A percentile compares a stretch with the other conserved stretches of the same genome.
Conservation (phyloP, 2,888 invertebrate species). For the Drosophila neutralis region DNA sequence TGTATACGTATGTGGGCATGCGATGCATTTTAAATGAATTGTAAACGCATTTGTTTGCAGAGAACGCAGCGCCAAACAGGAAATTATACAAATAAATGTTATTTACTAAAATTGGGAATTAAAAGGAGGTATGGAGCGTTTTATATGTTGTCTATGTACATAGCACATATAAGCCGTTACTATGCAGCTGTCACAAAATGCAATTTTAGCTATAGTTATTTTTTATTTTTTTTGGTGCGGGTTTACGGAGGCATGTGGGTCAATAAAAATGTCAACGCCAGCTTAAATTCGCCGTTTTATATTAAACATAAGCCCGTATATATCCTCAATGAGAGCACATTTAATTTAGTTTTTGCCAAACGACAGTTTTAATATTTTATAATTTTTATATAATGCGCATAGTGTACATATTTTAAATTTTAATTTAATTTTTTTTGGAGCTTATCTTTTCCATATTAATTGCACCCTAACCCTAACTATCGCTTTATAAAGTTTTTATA, state of each 20-base stretch:
- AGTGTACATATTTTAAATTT: conserved; percentile 38
- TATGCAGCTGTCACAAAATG: conserved; percentile 56
- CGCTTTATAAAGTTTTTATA: conserved; percentile 50
- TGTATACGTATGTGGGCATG: conserved; percentile 22
- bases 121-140: conserved; percentile 38
- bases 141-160: conserved; percentile 11
- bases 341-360: conserved; percentile 37
- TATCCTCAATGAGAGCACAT: conserved; percentile 37
- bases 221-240: conserved; percentile 15
- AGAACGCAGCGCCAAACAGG: conserved; percentile 57
- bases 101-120: conserved; percentile 59
- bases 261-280: conserved; percentile 74
- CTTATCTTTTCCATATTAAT: conserved; percentile 67
- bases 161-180: conserved; percentile 28
- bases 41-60: conserved; percentile 68
- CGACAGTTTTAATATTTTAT: conserved; percentile 65
- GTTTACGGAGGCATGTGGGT: conserved; percentile 34
- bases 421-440: conserved; percentile 43
- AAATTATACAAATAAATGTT: conserved; percentile 73
- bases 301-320: conserved; percentile 57
- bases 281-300: conserved; percentile 58
- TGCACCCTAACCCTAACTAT: conserved; percentile 39
- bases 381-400: conserved; percentile 47
- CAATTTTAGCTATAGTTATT: conserved; percentile 60
- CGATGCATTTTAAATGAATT: conserved; percentile 75